Evolutionary conservation across 1,140 invertebrate species (phyloP).

Genomic region (Portunus trituberculatus): DNA sequence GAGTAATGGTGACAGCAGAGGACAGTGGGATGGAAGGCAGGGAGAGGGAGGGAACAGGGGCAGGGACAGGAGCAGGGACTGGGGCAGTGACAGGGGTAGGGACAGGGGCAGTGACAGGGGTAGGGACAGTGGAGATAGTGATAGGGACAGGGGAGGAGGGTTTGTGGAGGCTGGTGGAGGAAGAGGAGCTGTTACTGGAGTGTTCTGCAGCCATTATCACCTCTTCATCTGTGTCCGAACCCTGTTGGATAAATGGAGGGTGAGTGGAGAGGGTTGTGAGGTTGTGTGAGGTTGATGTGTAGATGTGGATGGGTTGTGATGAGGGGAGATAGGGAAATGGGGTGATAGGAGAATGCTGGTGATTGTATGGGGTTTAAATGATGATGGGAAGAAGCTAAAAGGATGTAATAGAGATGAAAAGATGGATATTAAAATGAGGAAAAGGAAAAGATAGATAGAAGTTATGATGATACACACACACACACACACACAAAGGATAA

Average conservation of each 20-base stretch:
- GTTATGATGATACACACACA: too few species aligned
- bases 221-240: constrained; percentile 55
- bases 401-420: too few species aligned
- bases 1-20: background rate
- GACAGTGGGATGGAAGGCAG: background rate
- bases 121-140: background rate
- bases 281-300: too few species aligned
- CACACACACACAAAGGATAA: too few species aligned
- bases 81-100: background rate
- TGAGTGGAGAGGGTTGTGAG: too few species aligned
- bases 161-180: background rate
- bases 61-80: background rate
- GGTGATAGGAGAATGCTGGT: too few species aligned
- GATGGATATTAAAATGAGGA: too few species aligned
- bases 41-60: background rate
- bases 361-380: too few species aligned
- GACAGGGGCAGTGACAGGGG: background rate
- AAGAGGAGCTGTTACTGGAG: background rate
- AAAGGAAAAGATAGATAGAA: too few species aligned
- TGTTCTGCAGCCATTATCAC: constrained; percentile 46
- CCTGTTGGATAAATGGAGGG: background rate
- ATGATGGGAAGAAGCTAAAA: too few species aligned
- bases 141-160: background rate
- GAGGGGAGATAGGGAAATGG: too few species aligned
- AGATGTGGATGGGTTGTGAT: too few species aligned